Evolutionary conservation across 2,888 invertebrate species (phyloP).

Genomic region (Cheilosia urbana): DNA sequence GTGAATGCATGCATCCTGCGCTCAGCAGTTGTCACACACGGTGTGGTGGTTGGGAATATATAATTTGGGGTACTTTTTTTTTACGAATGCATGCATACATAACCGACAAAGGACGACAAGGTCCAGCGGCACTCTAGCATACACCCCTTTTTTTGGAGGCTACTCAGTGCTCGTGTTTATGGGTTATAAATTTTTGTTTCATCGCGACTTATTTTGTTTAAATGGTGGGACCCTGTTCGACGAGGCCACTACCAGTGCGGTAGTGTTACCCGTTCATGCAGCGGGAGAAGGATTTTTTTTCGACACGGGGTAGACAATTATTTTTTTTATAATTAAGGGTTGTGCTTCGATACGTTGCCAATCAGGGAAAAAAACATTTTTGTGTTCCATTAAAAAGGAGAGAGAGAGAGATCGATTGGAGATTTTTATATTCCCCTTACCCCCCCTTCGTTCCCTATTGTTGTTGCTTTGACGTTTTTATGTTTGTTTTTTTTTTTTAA

Average conservation of each 20-base stretch:
- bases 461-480: constrained; percentile 39
- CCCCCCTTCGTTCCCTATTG: constrained; percentile 9
- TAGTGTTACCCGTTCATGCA: constrained; percentile 30
- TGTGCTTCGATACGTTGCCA: constrained; percentile 74
- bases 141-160: constrained; percentile 64
- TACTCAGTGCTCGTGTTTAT: constrained; percentile 44
- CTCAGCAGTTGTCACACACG: constrained; percentile 54
- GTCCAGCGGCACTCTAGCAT: constrained; percentile 32
- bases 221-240: constrained; percentile 11
- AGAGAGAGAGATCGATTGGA: constrained; percentile 64
- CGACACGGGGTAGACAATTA: constrained; percentile 67
- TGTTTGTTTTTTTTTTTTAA: constrained; percentile 9
- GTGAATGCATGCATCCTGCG: constrained; percentile 39
- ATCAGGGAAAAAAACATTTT: constrained; percentile 67
- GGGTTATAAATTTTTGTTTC: constrained; percentile 53
- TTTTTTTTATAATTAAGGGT: constrained; percentile 74
- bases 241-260: constrained; percentile 15
- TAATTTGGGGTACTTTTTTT: constrained; percentile 54
- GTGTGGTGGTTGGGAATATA: constrained; percentile 54
- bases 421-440: constrained; percentile 9
- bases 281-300: constrained; percentile 18
- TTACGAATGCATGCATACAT: constrained; percentile 55
- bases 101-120: constrained; percentile 19
- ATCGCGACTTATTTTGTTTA: constrained; percentile 71
- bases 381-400: constrained; percentile 54